Evolutionary conservation across 1,140 invertebrate species (phyloP), one percentile per base, ranked within the genome.

Genomic region (Aphis gossypii): DNA sequence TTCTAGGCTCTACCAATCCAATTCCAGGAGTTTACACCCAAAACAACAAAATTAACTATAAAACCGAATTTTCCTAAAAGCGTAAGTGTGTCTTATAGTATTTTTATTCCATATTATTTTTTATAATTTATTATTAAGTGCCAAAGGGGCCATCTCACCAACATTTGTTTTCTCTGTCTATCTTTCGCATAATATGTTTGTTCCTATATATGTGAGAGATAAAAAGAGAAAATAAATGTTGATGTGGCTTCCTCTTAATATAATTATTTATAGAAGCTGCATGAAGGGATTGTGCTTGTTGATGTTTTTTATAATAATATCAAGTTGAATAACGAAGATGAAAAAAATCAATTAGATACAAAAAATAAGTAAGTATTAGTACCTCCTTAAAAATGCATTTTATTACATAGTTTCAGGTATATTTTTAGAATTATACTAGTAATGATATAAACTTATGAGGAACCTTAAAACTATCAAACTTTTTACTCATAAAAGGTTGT

Each of bases 1-100:
- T 82, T 82, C 2, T 51, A 92, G 90, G 56, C 14, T 82, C 30
- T 92, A 46, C 90, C 90, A 38, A 92, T 92, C 2, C 35, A 83
- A 44, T 92, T 92, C 48, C 82, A 83, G 44, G 38, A 38, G 35
- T 82, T 82, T 83, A 54, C 38, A 1, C 90, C 90, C 0, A 82
- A 48, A 2, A 48, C 56, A 23, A 35, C 25, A 51, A 46, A 30
- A 76, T 35, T 92, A 2, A 48, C 18, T 11, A 23, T 92, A 46
- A 92, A 82, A 92, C 56, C 90, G 21, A 30, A 83, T 6, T 82
- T 92, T 0, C n/a, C 44, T 92, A 68, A 92, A 83, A 83, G 44
- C 51, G 90, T 92, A 92, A 90, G 38, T 38, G 56, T 56, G 3
- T 30, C n/a, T 48, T 51, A 20, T 84, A 23, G 14, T 84, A 44